Percentiles rank a stretch among this genome's conserved stretches.
Conservation (phyloP, 2,888 invertebrate species). For the Amphipoea oculea region DNA sequence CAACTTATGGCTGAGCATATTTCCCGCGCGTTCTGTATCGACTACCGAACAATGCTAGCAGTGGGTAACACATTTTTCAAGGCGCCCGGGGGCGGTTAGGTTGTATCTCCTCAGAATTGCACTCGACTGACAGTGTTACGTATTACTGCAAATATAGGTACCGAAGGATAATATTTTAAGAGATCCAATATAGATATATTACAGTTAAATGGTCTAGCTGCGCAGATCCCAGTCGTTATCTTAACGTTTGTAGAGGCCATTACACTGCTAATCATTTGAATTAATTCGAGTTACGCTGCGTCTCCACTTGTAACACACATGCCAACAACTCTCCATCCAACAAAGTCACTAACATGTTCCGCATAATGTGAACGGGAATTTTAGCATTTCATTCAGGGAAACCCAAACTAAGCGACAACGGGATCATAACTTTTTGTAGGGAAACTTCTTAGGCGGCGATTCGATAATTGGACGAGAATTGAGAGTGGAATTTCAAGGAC, state of each 20-base stretch:
- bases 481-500: too few relatives aligned
- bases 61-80: slow-evolving; percentile 79
- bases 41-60: slow-evolving; percentile 74
- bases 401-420: neutral
- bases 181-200: slow-evolving; percentile 64
- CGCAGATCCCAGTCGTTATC: slow-evolving; percentile 42
- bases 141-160: slow-evolving; percentile 66
- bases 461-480: too few relatives aligned
- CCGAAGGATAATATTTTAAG: slow-evolving; percentile 60
- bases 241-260: slow-evolving; percentile 49
- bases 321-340: neutral
- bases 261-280: slow-evolving; percentile 56
- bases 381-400: neutral
- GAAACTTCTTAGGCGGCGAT: too few relatives aligned
- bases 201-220: slow-evolving; percentile 50
- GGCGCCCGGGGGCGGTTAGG: slow-evolving; percentile 69
- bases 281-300: slow-evolving; percentile 35
- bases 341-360: neutral
- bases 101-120: slow-evolving; percentile 77
- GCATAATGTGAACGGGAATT: neutral
- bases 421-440: too few relatives aligned
- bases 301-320: slow-evolving; percentile 1
- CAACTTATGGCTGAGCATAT: slow-evolving; percentile 76
- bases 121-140: slow-evolving; percentile 67
- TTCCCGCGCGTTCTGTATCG: slow-evolving; percentile 65